Base-by-base conservation (phyloP, 2,797 vertebrate genomes). In the Catostomus latipinnis region DNA sequence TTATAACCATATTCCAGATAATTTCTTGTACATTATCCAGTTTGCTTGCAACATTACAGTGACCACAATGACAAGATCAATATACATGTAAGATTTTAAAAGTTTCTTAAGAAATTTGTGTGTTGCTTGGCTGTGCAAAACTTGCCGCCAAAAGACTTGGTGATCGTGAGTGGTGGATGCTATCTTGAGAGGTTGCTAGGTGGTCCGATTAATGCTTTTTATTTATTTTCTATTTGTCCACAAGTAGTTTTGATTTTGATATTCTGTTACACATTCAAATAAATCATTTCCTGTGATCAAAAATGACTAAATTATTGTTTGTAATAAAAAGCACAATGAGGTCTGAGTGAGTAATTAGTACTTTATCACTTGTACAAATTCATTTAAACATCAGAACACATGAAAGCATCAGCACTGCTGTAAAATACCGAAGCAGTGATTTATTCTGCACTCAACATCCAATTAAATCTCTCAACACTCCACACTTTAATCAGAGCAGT, bases 381-480 rank as follows among this genome's bases (percentile, higher is more conserved):
- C 57, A 50, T 34, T 18, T 68, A 84, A 76, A 81, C 76, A 22
- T 70, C 62, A 60, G 34, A 34, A 34, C 34, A 34, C 34, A 34
- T 34, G 34, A 34, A 34, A 34, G 34, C 34, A 34, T 34, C 34
- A 34, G 34, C 34, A 2, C 34, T 34, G 34, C 34, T 34, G 34
- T 34, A 3, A 34, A 81, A 74, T 74, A 57, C 78, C 74, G 61
- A 84, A 84, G 69, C 22, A 74, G 76, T 78, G n/a, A 82, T 79
- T 71, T 75, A 84, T 82, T 84, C 80, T 45, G 49, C 75, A 61
- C 71, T 78, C 73, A 81, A 71, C 54, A 60, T 60, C 67, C 56
- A 79, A 84, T 84, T 84, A 82, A 82, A 78, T 63, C 46, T 34
- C 13, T 34, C 45, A 73, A 65, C 13, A 77, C 7, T 22, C 18